Evolutionary conservation across 30 jellyfish, hydroid and myxozoan species (phyloP).

Genomic region (Aurelia aurita complex sp. Pacific): DNA sequence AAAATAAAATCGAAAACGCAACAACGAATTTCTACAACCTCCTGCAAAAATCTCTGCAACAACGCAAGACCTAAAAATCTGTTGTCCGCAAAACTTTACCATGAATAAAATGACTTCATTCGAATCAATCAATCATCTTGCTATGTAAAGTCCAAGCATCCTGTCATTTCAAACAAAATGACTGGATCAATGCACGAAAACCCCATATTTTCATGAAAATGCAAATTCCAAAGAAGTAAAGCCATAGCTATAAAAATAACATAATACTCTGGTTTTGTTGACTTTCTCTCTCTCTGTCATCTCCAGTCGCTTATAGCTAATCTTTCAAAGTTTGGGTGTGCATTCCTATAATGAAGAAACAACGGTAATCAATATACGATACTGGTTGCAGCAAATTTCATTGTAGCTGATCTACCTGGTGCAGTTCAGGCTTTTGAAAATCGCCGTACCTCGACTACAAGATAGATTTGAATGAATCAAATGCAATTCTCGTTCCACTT

Average conservation of each 20-base stretch:
- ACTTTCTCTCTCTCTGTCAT: not conserved
- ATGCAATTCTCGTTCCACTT: too few relatives aligned
- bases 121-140: too few relatives aligned
- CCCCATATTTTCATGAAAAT: not conserved
- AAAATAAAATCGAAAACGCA: not conserved
- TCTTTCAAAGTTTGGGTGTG: not conserved
- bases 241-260: not conserved
- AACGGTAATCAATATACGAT: too few relatives aligned
- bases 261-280: not conserved
- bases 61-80: not conserved
- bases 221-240: constrained; percentile 1
- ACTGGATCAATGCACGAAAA: not conserved
- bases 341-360: not conserved
- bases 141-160: not conserved
- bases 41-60: not conserved
- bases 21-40: constrained; percentile 4
- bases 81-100: not conserved
- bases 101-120: not conserved
- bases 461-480: too few relatives aligned
- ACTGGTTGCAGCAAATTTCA: too few relatives aligned
- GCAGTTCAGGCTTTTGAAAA: too few relatives aligned
- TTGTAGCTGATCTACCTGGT: too few relatives aligned
- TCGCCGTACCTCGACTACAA: too few relatives aligned
- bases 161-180: too few relatives aligned
- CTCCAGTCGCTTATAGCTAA: not conserved